Evolutionary conservation across 2,113 vertebrate genomes (phyloP), one percentile per base, ranked within the genome.

Genomic region (Pterophyllum scalare): DNA sequence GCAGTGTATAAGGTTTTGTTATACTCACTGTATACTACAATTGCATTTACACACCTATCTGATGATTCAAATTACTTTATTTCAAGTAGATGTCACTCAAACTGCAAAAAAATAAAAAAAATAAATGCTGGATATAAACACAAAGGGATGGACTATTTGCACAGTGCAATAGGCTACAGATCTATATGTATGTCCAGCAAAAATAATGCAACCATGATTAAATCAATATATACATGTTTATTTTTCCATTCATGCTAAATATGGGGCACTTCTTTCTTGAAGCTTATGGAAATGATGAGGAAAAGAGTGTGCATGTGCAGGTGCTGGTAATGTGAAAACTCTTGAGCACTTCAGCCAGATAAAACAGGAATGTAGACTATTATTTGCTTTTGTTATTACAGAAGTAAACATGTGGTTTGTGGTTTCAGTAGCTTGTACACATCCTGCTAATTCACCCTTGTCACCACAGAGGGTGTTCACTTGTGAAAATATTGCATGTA

Each of bases 331-430:
- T n/a, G 65, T 59, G 33, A 33, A 74, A 83, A 80, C 74, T 65
- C 24, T 19, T 31, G 35, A 67, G 64, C 38, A 49, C 11, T 1
- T 70, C 22, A 80, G 77, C 58, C 12, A 85, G 88, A 88, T 84
- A 70, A 84, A 57, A 79, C 20, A 57, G 14, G 70, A 22, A 77
- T 64, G 17, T 86, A 76, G 76, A 72, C 19, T 75, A 65, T 59
- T 40, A 19, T 60, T 70, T 76, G 15, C 61, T 31, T 61, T 81
- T 56, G 33, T 57, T 26, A 26, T 43, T 19, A 33, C 26, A 56
- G 6, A 85, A 4, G 4, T 70, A 76, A 76, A 61, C 31, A 15
- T 26, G 7, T 0, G 1, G 35, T 75, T 85, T 70, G 80, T 75
- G 57, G 52, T 67, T 82, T 85, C 46, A 3, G 13, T 35, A 22